phyloP scores from a whole-genome alignment of 2,888 invertebrate species.

The Xylota sylvarum region DNA sequence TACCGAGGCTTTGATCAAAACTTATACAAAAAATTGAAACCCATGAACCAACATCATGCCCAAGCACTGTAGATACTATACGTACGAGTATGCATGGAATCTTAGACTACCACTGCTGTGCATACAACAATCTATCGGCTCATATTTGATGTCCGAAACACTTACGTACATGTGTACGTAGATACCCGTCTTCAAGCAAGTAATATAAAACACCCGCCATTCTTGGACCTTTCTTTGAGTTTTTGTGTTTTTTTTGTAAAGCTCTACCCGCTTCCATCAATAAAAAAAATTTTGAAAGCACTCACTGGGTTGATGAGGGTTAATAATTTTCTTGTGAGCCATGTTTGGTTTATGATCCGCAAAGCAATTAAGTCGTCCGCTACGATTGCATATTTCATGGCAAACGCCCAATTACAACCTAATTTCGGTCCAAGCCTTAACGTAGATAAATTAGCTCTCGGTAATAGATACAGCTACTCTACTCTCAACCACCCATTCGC shows the following conservation, averaged over 20 bases:
- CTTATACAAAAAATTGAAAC: too few relatives aligned
- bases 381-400: conserved; percentile 62
- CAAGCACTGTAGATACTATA: too few relatives aligned
- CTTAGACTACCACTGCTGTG: too few relatives aligned
- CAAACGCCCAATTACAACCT: conserved; percentile 62
- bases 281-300: background rate
- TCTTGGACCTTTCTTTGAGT: background rate
- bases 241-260: background rate
- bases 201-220: background rate
- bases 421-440: conserved; percentile 23
- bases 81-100: too few relatives aligned
- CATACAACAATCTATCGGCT: too few relatives aligned
- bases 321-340: conserved; percentile 55
- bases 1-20: too few relatives aligned
- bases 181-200: background rate
- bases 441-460: conserved; percentile 58
- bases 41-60: too few relatives aligned
- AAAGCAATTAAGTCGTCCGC: conserved; percentile 63
- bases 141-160: too few relatives aligned
- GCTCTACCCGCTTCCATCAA: background rate
- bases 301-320: conserved; percentile 7
- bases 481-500: conserved; percentile 9
- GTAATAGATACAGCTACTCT: conserved; percentile 47
- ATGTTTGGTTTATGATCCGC: conserved; percentile 73
- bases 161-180: too few relatives aligned